Evolutionary conservation across 2,888 invertebrate genomes (phyloP), one percentile per base, ranked within the genome.

Genomic region (Metopia argyrocephala): DNA sequence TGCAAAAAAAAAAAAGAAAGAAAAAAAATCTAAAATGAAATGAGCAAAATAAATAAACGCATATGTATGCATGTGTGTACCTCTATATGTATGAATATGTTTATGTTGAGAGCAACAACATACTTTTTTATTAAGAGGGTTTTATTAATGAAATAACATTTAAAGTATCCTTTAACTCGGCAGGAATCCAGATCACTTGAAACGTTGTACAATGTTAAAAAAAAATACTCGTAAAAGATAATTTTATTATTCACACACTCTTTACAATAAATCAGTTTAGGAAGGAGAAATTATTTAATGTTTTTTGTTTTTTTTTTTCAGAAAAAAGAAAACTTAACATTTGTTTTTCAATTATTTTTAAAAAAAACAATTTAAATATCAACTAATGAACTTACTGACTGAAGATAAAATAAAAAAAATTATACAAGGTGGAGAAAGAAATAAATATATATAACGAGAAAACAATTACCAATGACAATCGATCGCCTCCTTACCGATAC

Each of bases 161-260:
- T 70, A 61, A 70, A 75, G 70, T 65, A 48, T 59, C 74, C 73
- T 61, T 81, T 65, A 57, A 76, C 81, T 70, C 81, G 54, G 78
- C 81, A 78, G 74, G 81, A 66, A 38, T 75, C 69, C 20, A 64
- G 12, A n/a, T n/a, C n/a, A n/a, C n/a, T n/a, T n/a, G n/a, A n/a
- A n/a, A n/a, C n/a, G n/a, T n/a, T n/a, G n/a, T n/a, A n/a, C n/a
- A n/a, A n/a, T n/a, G n/a, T n/a, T n/a, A n/a, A n/a, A n/a, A n/a
- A n/a, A n/a, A n/a, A n/a, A n/a, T n/a, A n/a, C n/a, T n/a, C n/a
- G n/a, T n/a, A n/a, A 28, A 62, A 38, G 61, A 38, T 20, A 71
- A 66, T 46, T 28, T 31, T 54, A 20, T 61, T 54, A 18, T 57
- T 38, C 38, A 38, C 3, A 38, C 38, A 38, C 38, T 38, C 38